Evolutionary conservation across 2,797 vertebrate genomes (phyloP).

Genomic region (Pseudochirops corinnae): DNA sequence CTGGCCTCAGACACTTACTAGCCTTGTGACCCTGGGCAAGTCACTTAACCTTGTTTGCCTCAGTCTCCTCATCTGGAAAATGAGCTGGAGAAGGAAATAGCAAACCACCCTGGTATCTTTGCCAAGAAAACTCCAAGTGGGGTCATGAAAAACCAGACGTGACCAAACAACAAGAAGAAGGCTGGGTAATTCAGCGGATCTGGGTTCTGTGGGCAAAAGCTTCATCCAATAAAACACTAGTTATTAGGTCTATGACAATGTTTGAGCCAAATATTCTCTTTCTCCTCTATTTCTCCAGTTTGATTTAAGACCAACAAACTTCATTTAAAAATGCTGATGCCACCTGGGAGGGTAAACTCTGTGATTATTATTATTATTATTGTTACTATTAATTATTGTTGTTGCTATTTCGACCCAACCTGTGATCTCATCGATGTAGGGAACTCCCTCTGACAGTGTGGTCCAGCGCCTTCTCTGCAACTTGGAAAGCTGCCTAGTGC

Average conservation of each 20-base stretch:
- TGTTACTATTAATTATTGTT: no score
- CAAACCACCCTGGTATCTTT: neutral
- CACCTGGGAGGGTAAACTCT: neutral
- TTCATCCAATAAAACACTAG: conserved; percentile 29
- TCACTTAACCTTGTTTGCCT: neutral
- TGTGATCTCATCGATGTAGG: neutral
- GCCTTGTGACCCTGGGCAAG: neutral
- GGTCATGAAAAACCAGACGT: neutral
- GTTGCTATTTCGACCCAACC: neutral
- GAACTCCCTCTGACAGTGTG: neutral
- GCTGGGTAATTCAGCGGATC: neutral
- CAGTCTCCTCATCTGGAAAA: neutral
- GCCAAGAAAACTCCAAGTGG: neutral
- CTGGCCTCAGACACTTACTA: neutral
- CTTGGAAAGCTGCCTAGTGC: neutral
- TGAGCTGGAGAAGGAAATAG: neutral
- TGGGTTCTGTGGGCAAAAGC: conserved; percentile 17
- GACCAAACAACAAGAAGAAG: neutral
- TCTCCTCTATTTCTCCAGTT: neutral
- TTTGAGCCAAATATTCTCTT: conserved; percentile 29
- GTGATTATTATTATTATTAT: neutral
- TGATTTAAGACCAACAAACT: neutral
- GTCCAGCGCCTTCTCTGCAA: neutral
- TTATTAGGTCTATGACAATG: neutral
- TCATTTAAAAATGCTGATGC: neutral